Conservation (phyloP, 1,140 invertebrate species). For the Drosophila erecta region DNA sequence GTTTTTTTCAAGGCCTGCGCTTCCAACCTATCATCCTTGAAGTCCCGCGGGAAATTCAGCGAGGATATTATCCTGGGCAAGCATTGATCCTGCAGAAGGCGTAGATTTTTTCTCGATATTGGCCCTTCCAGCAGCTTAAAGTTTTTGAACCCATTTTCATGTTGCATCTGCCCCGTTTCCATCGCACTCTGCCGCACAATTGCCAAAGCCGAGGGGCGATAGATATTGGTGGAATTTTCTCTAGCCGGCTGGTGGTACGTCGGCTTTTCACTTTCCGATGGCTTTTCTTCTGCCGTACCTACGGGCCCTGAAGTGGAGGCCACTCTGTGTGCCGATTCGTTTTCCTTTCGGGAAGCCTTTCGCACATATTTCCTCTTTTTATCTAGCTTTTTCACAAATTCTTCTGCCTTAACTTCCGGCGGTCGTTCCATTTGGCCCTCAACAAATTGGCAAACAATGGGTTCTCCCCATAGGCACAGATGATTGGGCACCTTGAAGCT, state of each 20-base stretch:
- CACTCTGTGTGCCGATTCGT: neutral
- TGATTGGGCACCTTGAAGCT: constrained; percentile 55
- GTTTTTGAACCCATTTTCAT: neutral
- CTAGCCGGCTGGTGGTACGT: neutral
- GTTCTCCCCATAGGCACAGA: constrained; percentile 63
- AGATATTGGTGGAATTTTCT: constrained; percentile 25
- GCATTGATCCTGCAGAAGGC: constrained; percentile 30
- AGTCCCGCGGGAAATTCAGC: constrained; percentile 70
- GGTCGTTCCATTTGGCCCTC: constrained; percentile 35
- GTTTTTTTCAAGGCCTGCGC: constrained; percentile 2
- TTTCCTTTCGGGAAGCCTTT: neutral
- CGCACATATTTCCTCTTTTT: constrained; percentile 12
- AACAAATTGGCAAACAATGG: constrained; percentile 60
- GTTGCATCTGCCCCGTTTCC: neutral
- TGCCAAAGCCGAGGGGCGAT: neutral
- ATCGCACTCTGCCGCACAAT: neutral
- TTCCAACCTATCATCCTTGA: constrained; percentile 23
- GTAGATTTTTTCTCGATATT: constrained; percentile 9
- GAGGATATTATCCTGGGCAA: constrained; percentile 66
- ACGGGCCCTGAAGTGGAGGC: no score
- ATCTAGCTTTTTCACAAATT: neutral
- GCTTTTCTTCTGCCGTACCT: neutral
- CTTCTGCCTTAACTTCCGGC: neutral
- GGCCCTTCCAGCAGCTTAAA: constrained; percentile 16
- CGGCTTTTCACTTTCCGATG: neutral